Conservation (phyloP, 2,888 invertebrate species). For the Bellardia pandia region DNA sequence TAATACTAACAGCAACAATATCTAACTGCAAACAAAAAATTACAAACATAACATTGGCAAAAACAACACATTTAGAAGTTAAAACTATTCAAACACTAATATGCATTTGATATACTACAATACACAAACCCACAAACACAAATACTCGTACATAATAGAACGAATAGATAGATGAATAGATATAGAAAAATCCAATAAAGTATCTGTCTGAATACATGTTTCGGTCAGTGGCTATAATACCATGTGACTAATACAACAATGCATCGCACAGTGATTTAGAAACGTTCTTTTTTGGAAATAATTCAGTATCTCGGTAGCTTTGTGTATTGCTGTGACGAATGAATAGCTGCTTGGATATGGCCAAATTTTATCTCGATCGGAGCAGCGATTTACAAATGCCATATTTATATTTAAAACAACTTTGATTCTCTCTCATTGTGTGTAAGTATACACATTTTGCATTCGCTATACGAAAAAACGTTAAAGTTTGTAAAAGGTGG, state of each 20-base stretch:
- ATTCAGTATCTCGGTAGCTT: too few species aligned
- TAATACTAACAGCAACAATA: conserved; percentile 1
- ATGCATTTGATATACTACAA: conserved; percentile 22
- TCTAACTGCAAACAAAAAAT: background rate
- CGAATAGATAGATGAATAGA: too few species aligned
- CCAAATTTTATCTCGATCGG: too few species aligned
- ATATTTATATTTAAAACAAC: too few species aligned
- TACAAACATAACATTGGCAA: conserved; percentile 18
- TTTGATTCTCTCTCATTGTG: too few species aligned
- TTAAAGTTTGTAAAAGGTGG: too few species aligned
- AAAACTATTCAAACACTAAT: conserved; percentile 38
- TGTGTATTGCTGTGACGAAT: too few species aligned
- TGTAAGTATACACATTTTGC: too few species aligned
- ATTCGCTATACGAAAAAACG: too few species aligned
- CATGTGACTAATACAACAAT: conserved; percentile 51
- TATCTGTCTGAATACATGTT: conserved; percentile 42
- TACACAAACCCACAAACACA: background rate
- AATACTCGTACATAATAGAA: background rate
- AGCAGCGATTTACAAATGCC: too few species aligned
- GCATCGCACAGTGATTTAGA: background rate
- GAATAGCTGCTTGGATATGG: too few species aligned
- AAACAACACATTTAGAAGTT: conserved; percentile 41
- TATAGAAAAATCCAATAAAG: conserved; percentile 51
- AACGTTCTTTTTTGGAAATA: too few species aligned
- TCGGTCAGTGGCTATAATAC: conserved; percentile 56